Base-by-base conservation (phyloP, 2,113 vertebrate genomes). In the Apeltes quadracus region DNA sequence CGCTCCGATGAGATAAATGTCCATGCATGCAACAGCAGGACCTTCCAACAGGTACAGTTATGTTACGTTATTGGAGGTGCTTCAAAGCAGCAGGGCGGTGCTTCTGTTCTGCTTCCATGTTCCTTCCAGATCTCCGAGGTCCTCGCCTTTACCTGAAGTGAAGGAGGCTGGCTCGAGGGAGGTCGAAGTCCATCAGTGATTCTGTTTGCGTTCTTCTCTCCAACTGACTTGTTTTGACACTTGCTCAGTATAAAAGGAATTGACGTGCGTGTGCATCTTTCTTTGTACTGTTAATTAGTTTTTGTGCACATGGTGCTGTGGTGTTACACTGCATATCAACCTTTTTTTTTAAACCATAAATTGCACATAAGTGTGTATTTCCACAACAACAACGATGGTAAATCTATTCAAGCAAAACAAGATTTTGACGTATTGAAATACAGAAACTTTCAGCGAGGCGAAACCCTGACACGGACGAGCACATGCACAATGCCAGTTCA, bases 401-500 rank as follows among this genome's bases (percentile, higher is more conserved):
- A 1, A n/a, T 41, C 2, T 20, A 16, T 41, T 67, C 25, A 48
- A 22, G 0, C 64, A 23, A 72, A 57, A 27, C 54, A n/a, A 74
- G 13, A 27, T 38, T 32, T 32, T 27, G 38, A 70, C 18, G 32
- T 34, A 34, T 34, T 34, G 32, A 34, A 32, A 32, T 32, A 1
- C 32, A 27, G 53, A 85, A 69, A 25, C 27, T 6, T 14, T 36
- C 16, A 4, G 43, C 15, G 41, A 63, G 29, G 43, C 48, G 22
- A 25, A 4, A 4, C 0, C 29, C 39, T 38, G 8, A 55, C 50
- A 73, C 75, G 71, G 44, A 78, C 1, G 59, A 51, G 27, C 61
- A 6, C 46, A 44, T 23, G 25, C 63, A 61, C 56, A 66, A 36
- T 48, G 44, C 43, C 20, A 4, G 29, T 61, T 69, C 46, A 41